Base-by-base conservation (phyloP, 2,888 invertebrate species). In the Dinocampus coccinellae region DNA sequence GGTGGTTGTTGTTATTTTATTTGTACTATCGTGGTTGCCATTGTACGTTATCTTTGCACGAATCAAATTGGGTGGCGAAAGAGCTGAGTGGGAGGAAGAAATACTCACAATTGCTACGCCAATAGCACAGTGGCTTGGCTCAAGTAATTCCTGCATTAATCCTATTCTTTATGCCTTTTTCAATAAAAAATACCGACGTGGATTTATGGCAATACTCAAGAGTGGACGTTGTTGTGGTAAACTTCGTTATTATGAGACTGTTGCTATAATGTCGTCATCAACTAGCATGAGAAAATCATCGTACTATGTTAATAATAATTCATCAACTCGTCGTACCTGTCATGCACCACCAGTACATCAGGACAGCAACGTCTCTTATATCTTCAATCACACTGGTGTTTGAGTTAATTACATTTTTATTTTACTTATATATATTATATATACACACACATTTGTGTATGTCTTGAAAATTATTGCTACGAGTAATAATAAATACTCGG, bases 131-230 rank as follows among this genome's bases (percentile, higher is more conserved):
- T 96, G 95, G 96, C 89, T 98, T 60, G 97, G 97, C 2, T 93
- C 96, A 0, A 96, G 97, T 20, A 98, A 98, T 88, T 96, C 96
- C 22, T 97, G 97, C 90, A 97, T 97, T 83, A 98, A 98, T 88
- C 97, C 97, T 0, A 93, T 98, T 75, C 90, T 98, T 70, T 97
- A 97, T 87, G 96, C 97, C 2, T 97, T 97, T 89, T 97, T 97
- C 89, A 97, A 97, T 88, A 95, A 95, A 86, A 97, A 97, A 87
- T 98, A 95, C 88, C 90, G 97, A 13, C 92, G 94, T 73, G 97
- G 97, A 3, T 97, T 98, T 87, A 92, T 94, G 53, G 96, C 95
- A 20, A 95, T 97, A 76, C 90, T 96, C 57, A 94, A 94, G 87
- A 95, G 95, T 78, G 91, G 95, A 77, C 93, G 93, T 78, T 96